Percentiles rank a stretch among this genome's conserved stretches.
Conservation (phyloP, 2,797 vertebrate species). For the Podarcis siculus region DNA sequence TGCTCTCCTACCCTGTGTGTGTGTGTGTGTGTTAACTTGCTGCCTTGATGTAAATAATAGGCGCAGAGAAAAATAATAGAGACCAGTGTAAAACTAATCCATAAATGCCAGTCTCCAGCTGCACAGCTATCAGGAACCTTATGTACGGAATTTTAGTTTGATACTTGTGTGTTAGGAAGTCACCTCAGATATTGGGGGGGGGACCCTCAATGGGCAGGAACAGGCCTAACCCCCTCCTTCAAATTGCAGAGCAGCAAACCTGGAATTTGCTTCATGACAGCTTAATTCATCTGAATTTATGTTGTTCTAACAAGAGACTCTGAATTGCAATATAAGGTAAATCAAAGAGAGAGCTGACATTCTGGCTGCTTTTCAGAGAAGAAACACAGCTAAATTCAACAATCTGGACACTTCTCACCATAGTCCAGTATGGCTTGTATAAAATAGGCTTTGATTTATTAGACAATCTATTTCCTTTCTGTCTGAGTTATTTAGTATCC, state of each 20-base stretch:
- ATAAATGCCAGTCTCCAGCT: neutral
- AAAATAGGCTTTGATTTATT: constrained; percentile 58
- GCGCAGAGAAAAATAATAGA: too few species aligned
- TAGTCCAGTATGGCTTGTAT: constrained; percentile 54
- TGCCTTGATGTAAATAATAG: neutral
- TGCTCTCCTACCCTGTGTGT: neutral
- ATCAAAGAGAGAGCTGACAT: constrained; percentile 59
- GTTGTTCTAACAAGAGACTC: constrained; percentile 34
- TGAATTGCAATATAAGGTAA: constrained; percentile 54
- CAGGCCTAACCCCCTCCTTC: constrained; percentile 10
- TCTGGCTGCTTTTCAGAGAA: constrained; percentile 54
- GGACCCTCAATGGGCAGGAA: constrained; percentile 1
- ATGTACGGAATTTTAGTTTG: neutral
- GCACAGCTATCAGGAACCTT: accelerated
- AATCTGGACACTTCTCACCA: constrained; percentile 58
- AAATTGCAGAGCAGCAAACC: constrained; percentile 35
- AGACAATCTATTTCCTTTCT: constrained; percentile 58
- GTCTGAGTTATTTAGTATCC: constrained; percentile 51
- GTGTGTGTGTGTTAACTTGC: neutral
- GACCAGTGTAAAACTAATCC: too few species aligned
- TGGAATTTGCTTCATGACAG: constrained; percentile 30
- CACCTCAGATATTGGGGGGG: neutral
- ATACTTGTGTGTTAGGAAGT: neutral
- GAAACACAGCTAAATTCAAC: constrained; percentile 52
- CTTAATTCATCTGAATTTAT: constrained; percentile 19